These are phyloP conservation scores for Latrodectus geometricus DNA, from an alignment of 1,140 invertebrate genomes.

Conservation along the genomic window DNA sequence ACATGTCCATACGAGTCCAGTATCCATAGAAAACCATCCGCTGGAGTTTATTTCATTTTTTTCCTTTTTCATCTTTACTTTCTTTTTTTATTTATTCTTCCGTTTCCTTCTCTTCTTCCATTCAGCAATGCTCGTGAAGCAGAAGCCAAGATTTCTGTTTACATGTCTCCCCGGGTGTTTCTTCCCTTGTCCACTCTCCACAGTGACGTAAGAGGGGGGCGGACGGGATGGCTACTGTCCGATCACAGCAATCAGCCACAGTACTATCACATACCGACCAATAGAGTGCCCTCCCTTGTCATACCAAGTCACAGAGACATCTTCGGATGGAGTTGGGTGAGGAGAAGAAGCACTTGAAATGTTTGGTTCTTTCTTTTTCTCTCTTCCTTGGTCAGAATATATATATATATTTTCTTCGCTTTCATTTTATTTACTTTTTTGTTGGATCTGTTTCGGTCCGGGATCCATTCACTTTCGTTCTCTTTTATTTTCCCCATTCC, in stretches of 20 bases:
- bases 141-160: slow-evolving; percentile 62
- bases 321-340: slow-evolving; percentile 12
- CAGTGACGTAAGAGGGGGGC: slow-evolving; percentile 56
- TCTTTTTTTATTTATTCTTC: background rate
- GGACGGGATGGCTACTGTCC: slow-evolving; percentile 36
- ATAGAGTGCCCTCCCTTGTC: slow-evolving; percentile 57
- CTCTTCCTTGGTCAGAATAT: slow-evolving; percentile 13
- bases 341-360: background rate
- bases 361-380: slow-evolving; percentile 1
- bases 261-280: slow-evolving; percentile 51
- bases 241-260: slow-evolving; percentile 61
- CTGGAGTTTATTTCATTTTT: slow-evolving; percentile 57
- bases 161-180: slow-evolving; percentile 59
- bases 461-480: slow-evolving; percentile 36
- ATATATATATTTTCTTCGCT: background rate
- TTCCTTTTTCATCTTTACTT: background rate
- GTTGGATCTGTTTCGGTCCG: slow-evolving; percentile 22
- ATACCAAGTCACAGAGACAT: slow-evolving; percentile 45
- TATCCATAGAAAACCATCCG: slow-evolving; percentile 49
- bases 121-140: slow-evolving; percentile 47
- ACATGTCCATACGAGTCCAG: slow-evolving; percentile 51
- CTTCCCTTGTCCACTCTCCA: slow-evolving; percentile 54
- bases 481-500: slow-evolving; percentile 1
- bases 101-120: slow-evolving; percentile 18
- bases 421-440: slow-evolving; percentile 7